Percentiles rank a stretch among this genome's conserved stretches.
Evolutionary conservation across 2,797 vertebrate species (phyloP).

Genomic region (Serranus cabrilla): DNA sequence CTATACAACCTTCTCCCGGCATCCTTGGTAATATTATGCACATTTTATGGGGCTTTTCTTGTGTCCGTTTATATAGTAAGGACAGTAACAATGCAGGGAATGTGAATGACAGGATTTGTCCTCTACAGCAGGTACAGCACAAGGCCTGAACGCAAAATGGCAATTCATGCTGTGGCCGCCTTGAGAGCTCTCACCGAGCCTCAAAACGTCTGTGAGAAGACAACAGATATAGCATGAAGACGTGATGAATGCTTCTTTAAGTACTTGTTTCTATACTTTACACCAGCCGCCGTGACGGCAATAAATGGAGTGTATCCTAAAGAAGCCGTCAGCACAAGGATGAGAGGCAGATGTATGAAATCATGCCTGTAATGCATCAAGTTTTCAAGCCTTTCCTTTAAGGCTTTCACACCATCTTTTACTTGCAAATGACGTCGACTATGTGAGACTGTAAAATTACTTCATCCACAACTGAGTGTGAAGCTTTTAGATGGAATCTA

Average conservation of each 20-base stretch:
- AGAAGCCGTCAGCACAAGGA: slow-evolving; percentile 19
- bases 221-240: slow-evolving; percentile 16
- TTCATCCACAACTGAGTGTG: slow-evolving; percentile 51
- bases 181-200: slow-evolving; percentile 11
- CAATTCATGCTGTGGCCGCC: background rate
- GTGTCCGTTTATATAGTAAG: slow-evolving; percentile 46
- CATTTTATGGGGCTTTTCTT: slow-evolving; percentile 42
- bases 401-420: slow-evolving; percentile 26
- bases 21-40: slow-evolving; percentile 66
- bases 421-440: slow-evolving; percentile 14
- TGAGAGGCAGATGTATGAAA: slow-evolving; percentile 37
- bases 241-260: background rate
- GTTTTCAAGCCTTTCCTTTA: slow-evolving; percentile 35
- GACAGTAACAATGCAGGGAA: slow-evolving; percentile 50
- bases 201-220: slow-evolving; percentile 12
- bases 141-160: slow-evolving; percentile 40
- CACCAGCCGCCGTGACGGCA: background rate
- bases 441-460: slow-evolving; percentile 46
- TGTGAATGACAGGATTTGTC: slow-evolving; percentile 58
- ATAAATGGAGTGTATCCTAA: slow-evolving; percentile 42
- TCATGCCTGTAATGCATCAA: slow-evolving; percentile 28
- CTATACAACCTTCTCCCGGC: slow-evolving; percentile 58
- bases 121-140: slow-evolving; percentile 25
- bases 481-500: slow-evolving; percentile 33
- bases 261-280: slow-evolving; percentile 13